Conservation (phyloP, 2,888 invertebrate species). For the Piscicola geometra region DNA sequence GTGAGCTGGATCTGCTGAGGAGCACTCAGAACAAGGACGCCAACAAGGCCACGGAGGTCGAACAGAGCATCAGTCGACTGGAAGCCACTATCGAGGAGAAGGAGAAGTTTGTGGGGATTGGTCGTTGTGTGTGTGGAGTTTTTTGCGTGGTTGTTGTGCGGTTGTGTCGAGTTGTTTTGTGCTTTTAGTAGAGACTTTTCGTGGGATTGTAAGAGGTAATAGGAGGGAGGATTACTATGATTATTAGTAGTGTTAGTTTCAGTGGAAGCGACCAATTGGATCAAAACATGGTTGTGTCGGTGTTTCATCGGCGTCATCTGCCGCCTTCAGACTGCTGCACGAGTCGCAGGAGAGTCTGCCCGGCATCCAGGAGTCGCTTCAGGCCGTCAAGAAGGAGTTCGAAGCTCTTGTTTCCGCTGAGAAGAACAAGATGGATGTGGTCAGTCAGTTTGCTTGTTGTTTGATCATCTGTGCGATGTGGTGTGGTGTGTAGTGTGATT, state of each 20-base stretch:
- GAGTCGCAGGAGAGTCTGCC: constrained; percentile 60
- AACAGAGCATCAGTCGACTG: constrained; percentile 56
- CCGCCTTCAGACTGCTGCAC: constrained; percentile 49
- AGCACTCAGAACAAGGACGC: constrained; percentile 65
- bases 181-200: no score
- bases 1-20: constrained; percentile 73
- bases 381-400: constrained; percentile 73
- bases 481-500: no score
- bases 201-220: not conserved
- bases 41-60: constrained; percentile 64
- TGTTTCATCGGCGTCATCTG: not conserved
- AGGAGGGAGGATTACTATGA: no score
- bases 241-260: no score
- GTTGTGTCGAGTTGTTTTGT: no score
- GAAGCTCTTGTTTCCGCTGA: constrained; percentile 71
- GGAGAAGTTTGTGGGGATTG: constrained; percentile 45
- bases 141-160: no score
- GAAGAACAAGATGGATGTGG: constrained; percentile 52
- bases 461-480: no score
- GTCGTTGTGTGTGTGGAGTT: constrained; percentile 36
- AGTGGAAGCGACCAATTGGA: no score
- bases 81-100: constrained; percentile 56
- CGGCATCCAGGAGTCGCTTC: constrained; percentile 58
- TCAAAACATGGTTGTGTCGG: no score
- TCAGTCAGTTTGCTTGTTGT: constrained; percentile 39